Evolutionary conservation across 2,888 invertebrate genomes (phyloP), one percentile per base, ranked within the genome.

Genomic region (Andrena fulva): DNA sequence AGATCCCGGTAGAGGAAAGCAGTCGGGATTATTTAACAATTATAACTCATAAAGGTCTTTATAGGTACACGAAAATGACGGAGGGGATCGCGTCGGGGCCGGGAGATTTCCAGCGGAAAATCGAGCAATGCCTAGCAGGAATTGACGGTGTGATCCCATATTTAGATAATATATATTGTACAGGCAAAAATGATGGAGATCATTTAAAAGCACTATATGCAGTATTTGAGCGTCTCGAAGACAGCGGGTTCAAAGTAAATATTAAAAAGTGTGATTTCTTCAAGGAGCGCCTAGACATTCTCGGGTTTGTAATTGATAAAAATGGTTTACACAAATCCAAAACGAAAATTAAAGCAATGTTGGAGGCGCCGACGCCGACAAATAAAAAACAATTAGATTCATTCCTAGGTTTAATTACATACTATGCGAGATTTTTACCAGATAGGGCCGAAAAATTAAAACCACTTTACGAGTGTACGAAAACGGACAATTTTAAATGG

Each of bases 391-490:
- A 89, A 68, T 72, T 91, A 27, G 77, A 69, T 59, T 89, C 90
- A 63, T 89, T 91, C 76, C 50, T 89, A 2, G 90, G 91, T 12
- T 56, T 90, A n/a, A 74, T 91, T 20, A 92, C 91, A 64, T 93
- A 91, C 81, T 93, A 93, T 78, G 84, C 90, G 2, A 90, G 88
- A 77, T 93, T 93, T 83, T 78, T 93, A 1, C 82, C 84, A 52
- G 86, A 90, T 54, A 80, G 91, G 60, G 73, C 91, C 4, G 60
- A 31, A 2, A 86, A 87, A 60, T 77, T 89, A 6, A 80, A 82
- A 31, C 90, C 92, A 31, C 68, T 92, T 4, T 89, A 91, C 63
- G 76, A 83, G 0, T 66, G 24, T 7, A 10, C 24, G 10, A 24
- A 77, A 42, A 77, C 86, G 8, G 75, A 60, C 10, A 68, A 81